Percentiles rank a stretch among this genome's conserved stretches.
phyloP scores from a whole-genome alignment of 2,888 invertebrate species.

The Carcina quercana region DNA sequence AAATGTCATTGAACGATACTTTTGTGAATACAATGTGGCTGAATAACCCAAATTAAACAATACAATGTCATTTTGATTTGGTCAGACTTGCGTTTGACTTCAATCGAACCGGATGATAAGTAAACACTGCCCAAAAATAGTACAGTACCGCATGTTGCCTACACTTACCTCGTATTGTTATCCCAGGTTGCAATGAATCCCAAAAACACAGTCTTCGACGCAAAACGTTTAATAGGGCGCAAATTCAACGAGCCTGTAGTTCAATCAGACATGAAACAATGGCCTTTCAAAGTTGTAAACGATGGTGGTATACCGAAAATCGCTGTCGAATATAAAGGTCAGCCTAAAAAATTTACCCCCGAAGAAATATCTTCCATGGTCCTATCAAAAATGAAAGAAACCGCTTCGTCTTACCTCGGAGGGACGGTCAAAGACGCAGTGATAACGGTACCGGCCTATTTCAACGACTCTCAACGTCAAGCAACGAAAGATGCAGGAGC shows the following conservation, averaged over 20 bases:
- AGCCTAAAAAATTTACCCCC: constrained; percentile 83
- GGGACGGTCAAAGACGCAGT: constrained; percentile 83
- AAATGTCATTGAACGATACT: not conserved
- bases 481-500: constrained; percentile 93
- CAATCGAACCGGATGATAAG: no score
- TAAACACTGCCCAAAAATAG: no score
- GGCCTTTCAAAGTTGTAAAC: constrained; percentile 84
- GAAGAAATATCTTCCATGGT: constrained; percentile 93
- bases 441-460: constrained; percentile 89
- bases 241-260: constrained; percentile 85
- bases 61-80: no score
- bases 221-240: constrained; percentile 88
- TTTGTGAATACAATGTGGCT: not conserved
- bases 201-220: constrained; percentile 86
- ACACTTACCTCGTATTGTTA: no score
- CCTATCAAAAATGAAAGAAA: constrained; percentile 88
- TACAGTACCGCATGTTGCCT: no score
- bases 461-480: constrained; percentile 87
- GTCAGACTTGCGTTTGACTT: no score
- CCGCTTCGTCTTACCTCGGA: constrained; percentile 85
- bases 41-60: not conserved
- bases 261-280: constrained; percentile 87
- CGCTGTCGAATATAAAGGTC: constrained; percentile 82
- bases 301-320: constrained; percentile 84
- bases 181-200: constrained; percentile 85